These are phyloP conservation scores for Halcyon malimbica DNA, from an alignment of 2,113 vertebrate genomes.

Conservation along the genomic window DNA sequence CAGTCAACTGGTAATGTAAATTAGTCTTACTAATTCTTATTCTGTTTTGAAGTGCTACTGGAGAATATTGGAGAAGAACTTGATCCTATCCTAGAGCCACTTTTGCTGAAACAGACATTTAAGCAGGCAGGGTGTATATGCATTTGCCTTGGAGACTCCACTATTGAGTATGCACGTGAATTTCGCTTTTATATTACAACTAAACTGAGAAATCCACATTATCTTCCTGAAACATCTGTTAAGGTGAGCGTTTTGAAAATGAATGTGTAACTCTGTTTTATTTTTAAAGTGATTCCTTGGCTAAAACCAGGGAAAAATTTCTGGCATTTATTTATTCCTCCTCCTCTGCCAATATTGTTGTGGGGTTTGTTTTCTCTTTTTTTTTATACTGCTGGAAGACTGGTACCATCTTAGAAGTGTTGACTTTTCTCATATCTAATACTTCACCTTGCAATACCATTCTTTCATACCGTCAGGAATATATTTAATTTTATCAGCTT, in stretches of 20 bases:
- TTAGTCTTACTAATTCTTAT: neutral
- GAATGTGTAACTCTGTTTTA: neutral
- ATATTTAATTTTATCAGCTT: neutral
- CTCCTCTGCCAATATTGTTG: neutral
- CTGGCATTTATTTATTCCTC: neutral
- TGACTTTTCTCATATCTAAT: neutral
- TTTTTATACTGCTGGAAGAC: neutral
- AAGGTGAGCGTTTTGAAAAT: constrained; percentile 73
- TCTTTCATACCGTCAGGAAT: neutral
- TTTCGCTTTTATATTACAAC: constrained; percentile 92
- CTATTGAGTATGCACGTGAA: constrained; percentile 84
- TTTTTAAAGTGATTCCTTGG: neutral
- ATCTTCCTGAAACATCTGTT: constrained; percentile 87
- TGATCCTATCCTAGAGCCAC: constrained; percentile 88
- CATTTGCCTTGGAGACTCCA: constrained; percentile 87
- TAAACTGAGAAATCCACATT: constrained; percentile 89
- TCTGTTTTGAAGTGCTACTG: constrained; percentile 79
- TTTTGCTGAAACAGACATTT: constrained; percentile 89
- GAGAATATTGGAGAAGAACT: constrained; percentile 91
- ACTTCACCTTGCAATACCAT: neutral
- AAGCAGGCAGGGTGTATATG: constrained; percentile 85
- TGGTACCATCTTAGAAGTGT: neutral
- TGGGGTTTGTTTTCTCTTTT: neutral
- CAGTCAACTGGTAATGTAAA: neutral
- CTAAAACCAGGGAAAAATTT: neutral